These are phyloP conservation scores for Battus philenor DNA, from an alignment of 1,140 invertebrate genomes.

Conservation along the genomic window DNA sequence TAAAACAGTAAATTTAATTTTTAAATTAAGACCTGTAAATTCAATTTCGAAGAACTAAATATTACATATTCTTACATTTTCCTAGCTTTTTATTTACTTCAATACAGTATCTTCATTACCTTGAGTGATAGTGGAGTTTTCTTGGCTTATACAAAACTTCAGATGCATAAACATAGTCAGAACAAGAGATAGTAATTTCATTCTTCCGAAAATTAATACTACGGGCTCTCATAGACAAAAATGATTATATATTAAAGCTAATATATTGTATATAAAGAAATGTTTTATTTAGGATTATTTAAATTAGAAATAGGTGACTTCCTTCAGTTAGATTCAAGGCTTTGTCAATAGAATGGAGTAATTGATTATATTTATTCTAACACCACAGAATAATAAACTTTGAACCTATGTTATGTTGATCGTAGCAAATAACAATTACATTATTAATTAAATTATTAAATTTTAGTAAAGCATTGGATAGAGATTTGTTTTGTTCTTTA, in stretches of 20 bases:
- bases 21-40: no score
- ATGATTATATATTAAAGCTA: neutral
- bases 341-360: no score
- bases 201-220: neutral
- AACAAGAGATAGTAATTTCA: neutral
- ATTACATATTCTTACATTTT: no score
- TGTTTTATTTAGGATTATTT: neutral
- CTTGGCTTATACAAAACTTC: neutral
- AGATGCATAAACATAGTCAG: neutral
- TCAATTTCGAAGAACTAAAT: no score
- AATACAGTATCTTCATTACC: neutral
- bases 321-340: neutral
- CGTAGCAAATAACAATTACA: no score
- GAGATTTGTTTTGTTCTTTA: no score
- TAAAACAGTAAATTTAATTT: conserved; percentile 1
- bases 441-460: no score
- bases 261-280: neutral
- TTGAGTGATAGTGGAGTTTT: neutral
- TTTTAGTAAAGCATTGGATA: no score
- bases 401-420: no score
- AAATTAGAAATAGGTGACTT: neutral
- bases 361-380: no score
- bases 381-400: no score
- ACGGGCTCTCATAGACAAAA: neutral
- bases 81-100: neutral